Percentiles rank a stretch among this genome's conserved stretches.
These are phyloP conservation scores for Orthosia gracilis DNA, from an alignment of 2,888 invertebrate genomes.

Conservation along the genomic window DNA sequence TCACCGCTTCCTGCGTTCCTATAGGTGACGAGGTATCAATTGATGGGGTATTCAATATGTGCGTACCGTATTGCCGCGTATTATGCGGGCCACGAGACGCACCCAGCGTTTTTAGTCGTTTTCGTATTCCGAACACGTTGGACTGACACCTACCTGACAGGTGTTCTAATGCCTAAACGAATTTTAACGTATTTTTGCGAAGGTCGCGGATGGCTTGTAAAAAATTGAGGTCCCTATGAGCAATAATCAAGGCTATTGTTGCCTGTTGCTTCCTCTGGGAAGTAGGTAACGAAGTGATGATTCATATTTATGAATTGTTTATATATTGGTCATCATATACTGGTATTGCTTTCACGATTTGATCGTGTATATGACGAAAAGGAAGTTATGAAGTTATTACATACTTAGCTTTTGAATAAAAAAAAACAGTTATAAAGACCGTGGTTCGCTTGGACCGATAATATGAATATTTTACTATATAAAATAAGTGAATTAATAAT, in stretches of 20 bases:
- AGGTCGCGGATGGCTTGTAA: slow-evolving; percentile 56
- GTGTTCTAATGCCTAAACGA: slow-evolving; percentile 75
- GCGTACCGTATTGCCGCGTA: slow-evolving; percentile 66
- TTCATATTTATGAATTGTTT: slow-evolving; percentile 10
- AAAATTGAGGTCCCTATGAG: slow-evolving; percentile 14
- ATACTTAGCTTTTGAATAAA: no score
- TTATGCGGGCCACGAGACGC: slow-evolving; percentile 78
- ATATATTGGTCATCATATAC: not conserved
- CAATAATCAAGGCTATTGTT: slow-evolving; percentile 5
- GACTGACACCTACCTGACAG: slow-evolving; percentile 77
- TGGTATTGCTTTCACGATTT: not conserved
- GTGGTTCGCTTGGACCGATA: no score
- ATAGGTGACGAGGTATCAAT: slow-evolving; percentile 85
- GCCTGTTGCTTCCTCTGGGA: slow-evolving; percentile 23
- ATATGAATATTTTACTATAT: no score
- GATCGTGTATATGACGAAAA: not conserved
- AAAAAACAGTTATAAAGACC: no score
- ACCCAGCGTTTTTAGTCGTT: slow-evolving; percentile 78
- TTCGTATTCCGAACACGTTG: slow-evolving; percentile 80
- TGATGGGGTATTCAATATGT: slow-evolving; percentile 87
- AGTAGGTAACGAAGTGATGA: slow-evolving; percentile 8
- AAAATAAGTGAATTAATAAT: no score
- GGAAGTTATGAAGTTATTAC: not conserved
- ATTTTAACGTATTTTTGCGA: slow-evolving; percentile 74
- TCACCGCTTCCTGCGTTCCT: slow-evolving; percentile 81